These are phyloP conservation scores for Danio aesculapii DNA, from an alignment of 2,797 vertebrate species.

Conservation along the genomic window DNA sequence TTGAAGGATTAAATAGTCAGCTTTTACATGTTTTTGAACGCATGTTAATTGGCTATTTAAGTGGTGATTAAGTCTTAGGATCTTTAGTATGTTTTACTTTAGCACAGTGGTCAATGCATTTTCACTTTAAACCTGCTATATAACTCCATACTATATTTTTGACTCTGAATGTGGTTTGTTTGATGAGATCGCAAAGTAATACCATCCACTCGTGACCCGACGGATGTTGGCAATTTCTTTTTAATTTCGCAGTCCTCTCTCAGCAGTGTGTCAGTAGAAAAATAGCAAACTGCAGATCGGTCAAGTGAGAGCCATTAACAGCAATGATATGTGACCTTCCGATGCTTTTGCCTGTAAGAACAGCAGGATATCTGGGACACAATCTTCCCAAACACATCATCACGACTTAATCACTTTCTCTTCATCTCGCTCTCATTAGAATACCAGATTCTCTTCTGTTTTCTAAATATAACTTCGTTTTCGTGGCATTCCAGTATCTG, in stretches of 20 bases:
- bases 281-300: slow-evolving; percentile 58
- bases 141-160: neutral
- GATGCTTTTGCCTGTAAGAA: slow-evolving; percentile 66
- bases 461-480: neutral
- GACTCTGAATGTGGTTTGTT: neutral
- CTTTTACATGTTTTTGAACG: no score
- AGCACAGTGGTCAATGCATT: neutral
- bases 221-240: neutral
- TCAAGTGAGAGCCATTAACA: slow-evolving; percentile 72
- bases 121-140: neutral
- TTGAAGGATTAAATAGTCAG: no score
- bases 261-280: neutral
- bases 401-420: slow-evolving; percentile 53
- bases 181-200: neutral
- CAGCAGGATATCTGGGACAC: slow-evolving; percentile 53
- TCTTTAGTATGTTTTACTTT: no score
- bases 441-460: neutral
- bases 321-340: slow-evolving; percentile 65
- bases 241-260: slow-evolving; percentile 2
- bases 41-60: neutral
- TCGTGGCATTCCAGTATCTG: neutral
- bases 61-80: no score
- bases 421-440: slow-evolving; percentile 46
- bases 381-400: slow-evolving; percentile 47
- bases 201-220: neutral